Base-by-base conservation (phyloP, 2,888 invertebrate species). In the Meandrusa payeni region DNA sequence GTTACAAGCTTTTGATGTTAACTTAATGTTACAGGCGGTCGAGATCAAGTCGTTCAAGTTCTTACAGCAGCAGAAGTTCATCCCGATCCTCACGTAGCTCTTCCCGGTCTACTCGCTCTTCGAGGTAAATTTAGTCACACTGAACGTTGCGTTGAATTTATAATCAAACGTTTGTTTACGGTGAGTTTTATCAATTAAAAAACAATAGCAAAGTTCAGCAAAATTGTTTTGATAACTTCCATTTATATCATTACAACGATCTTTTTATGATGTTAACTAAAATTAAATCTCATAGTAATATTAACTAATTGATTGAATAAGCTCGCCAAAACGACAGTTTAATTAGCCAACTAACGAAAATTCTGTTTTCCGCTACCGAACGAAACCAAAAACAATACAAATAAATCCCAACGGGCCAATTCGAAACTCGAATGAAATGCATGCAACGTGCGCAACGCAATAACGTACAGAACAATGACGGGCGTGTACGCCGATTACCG, bases 401-500 rank as follows among this genome's bases (percentile, higher is more conserved):
- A 26, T 11, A 36, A 40, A 23, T 26, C 11, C 19, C 12, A 33
- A 31, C 39, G 27, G 23, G 34, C 33, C 11, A 34, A 31, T 34
- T 33, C 32, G 28, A 31, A 26, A 31, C 29, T 10, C 38, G 24
- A 38, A 31, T 27, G 43, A 32, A 17, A 32, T 20, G 44, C 19
- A 39, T 19, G 34, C 39, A 11, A 39, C 46, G 55, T 57, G 55
- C 56, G 12, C 12, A 10, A 27, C 38, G 38, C 7, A 33, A 23
- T 39, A 44, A 32, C 43, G 43, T 27, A 55, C 74, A 86, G 86
- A 73, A 85, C 82, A 64, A 86, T 87, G 82, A 85, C 83, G 70
- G 87, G 87, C 72, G 86, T 87, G 72, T 87, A 87, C 79, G 87
- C 73, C 64, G 86, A 85, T 76, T 87, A 87, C 76, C 86, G 79